A percentile compares a stretch with the other conserved stretches of the same genome.
These are phyloP conservation scores for Heliconius cydno DNA, from an alignment of 2,888 invertebrate species.

Conservation along the genomic window DNA sequence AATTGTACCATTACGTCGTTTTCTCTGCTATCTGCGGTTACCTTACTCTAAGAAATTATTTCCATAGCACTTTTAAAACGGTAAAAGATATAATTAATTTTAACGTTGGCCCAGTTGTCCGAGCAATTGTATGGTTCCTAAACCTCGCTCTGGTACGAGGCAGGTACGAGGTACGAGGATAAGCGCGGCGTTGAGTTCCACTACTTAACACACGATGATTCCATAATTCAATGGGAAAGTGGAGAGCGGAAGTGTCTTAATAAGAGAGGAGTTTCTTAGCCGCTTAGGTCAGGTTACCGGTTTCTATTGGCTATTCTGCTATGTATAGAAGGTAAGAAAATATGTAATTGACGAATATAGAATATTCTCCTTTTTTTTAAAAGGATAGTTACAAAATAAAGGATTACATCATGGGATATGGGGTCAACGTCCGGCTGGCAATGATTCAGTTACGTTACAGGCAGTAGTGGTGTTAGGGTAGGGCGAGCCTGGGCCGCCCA, in stretches of 20 bases:
- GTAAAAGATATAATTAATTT: background rate
- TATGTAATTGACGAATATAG: background rate
- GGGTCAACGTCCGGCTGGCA: too few species aligned
- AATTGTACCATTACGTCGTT: constrained; percentile 49
- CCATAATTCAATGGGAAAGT: background rate
- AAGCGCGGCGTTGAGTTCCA: background rate
- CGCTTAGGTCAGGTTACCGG: background rate
- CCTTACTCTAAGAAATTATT: constrained; percentile 36
- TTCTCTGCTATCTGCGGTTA: constrained; percentile 45
- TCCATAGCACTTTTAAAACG: background rate
- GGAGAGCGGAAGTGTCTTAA: too few species aligned
- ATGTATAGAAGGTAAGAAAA: background rate
- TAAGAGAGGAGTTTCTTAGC: background rate
- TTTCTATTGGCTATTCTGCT: background rate
- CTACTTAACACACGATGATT: background rate
- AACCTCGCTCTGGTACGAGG: background rate
- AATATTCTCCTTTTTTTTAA: background rate
- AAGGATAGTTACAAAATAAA: background rate
- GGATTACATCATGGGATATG: too few species aligned
- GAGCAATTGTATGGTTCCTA: too few species aligned
- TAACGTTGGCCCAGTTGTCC: background rate
- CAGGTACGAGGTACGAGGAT: background rate
- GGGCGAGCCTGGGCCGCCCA: too few species aligned
- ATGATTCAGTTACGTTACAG: too few species aligned
- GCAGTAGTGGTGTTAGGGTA: too few species aligned